Evolutionary conservation across 35 echinoderm and acorn worm species (phyloP), one percentile per base, ranked within the genome.

Genomic region (Apostichopus californicus): DNA sequence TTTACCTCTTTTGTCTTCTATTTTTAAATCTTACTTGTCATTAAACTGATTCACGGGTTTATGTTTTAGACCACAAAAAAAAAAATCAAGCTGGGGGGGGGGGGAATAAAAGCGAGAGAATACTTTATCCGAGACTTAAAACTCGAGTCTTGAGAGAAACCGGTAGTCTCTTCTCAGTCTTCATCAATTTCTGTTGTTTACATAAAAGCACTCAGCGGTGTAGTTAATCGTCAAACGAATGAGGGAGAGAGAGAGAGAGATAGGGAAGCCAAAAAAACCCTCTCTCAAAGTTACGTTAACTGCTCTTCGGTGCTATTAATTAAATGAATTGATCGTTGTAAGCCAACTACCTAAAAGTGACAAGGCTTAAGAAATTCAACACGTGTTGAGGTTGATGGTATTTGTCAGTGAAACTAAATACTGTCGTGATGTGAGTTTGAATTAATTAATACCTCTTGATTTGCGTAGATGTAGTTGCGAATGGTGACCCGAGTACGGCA

Each of bases 151-250:
- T 52, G 20, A 56, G 57, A 85, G 55, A 58, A 58, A 85, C 15
- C 54, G 55, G 58, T 85, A 17, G 71, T 75, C 55, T 83, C 80
- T 34, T 21, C 78, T 58, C 81, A 56, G 58, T 85, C 57, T 58
- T 59, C 81, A 85, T 85, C 81, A 85, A 85, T 85, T 85, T 59
- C 81, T 46, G n/a, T 4, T 85, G 81, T 85, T 85, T 85, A 85
- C 81, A 20, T 6, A 85, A 85, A 85, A 85, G 81, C 81, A 85
- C 81, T 85, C 81, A 85, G 81, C 81, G 57, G 55, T 22, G 17
- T 18, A 85, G 57, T 85, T 58, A 85, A 58, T 59, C 55, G 55
- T 59, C 54, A 85, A 85, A 59, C 34, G 34, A 46, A 46, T 46
- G 34, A 46, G 34, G 34, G 34, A 46, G 34, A 46, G 3, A 4